These are phyloP conservation scores for Pagrus major DNA, from an alignment of 2,113 vertebrate genomes.

Conservation along the genomic window DNA sequence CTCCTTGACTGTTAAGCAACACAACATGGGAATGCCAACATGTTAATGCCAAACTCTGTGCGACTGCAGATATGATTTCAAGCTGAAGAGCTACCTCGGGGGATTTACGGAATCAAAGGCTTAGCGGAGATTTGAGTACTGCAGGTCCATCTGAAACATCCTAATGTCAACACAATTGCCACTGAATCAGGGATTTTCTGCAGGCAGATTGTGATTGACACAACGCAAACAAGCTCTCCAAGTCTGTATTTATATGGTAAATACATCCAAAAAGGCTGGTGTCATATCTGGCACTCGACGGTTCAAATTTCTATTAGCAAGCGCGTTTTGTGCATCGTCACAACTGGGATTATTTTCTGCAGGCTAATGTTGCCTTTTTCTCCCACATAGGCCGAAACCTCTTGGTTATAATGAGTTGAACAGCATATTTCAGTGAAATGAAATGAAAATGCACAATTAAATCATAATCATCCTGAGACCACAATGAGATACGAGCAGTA, in stretches of 20 bases:
- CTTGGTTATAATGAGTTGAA: not conserved
- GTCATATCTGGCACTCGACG: slow-evolving; percentile 5
- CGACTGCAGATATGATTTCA: slow-evolving; percentile 73
- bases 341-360: not conserved
- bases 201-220: slow-evolving; percentile 48
- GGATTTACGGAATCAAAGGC: slow-evolving; percentile 79
- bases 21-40: slow-evolving; percentile 56
- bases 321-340: slow-evolving; percentile 8
- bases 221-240: slow-evolving; percentile 56
- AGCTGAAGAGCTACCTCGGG: slow-evolving; percentile 68
- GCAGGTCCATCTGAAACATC: slow-evolving; percentile 74
- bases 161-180: slow-evolving; percentile 68
- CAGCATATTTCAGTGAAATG: not conserved
- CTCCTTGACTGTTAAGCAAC: slow-evolving; percentile 63
- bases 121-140: slow-evolving; percentile 74
- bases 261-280: slow-evolving; percentile 31
- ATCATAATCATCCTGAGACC: not conserved
- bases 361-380: not conserved
- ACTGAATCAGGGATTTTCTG: slow-evolving; percentile 66
- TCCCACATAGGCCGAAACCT: not conserved
- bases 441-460: slow-evolving; percentile 13
- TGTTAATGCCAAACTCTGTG: slow-evolving; percentile 67
- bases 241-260: slow-evolving; percentile 50
- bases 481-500: not conserved
- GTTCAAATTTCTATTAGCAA: slow-evolving; percentile 31